Conservation (phyloP, 2,888 invertebrate genomes). For the Teleiodes luculella region DNA sequence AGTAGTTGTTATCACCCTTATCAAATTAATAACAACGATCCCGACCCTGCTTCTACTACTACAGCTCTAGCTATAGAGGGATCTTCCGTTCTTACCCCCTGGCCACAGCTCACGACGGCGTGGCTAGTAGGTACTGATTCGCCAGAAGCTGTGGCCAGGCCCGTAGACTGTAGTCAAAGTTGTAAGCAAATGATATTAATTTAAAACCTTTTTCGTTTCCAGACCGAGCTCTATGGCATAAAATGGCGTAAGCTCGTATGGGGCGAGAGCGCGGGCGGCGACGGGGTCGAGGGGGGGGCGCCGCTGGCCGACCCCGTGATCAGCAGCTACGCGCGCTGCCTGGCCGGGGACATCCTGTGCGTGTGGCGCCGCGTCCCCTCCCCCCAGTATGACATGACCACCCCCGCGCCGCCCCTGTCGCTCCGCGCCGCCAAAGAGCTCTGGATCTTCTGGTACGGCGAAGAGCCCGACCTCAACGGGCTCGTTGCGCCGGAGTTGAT, state of each 20-base stretch:
- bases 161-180: not conserved
- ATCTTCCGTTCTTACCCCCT: too few relatives aligned
- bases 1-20: too few relatives aligned
- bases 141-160: not conserved
- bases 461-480: slow-evolving; percentile 93
- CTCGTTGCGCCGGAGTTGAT: slow-evolving; percentile 92
- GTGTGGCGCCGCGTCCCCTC: slow-evolving; percentile 95
- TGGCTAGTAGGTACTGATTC: too few relatives aligned
- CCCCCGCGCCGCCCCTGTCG: slow-evolving; percentile 82
- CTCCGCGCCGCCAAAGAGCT: slow-evolving; percentile 95
- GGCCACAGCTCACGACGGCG: too few relatives aligned
- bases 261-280: slow-evolving; percentile 81
- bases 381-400: slow-evolving; percentile 76
- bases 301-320: slow-evolving; percentile 94
- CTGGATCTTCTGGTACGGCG: slow-evolving; percentile 99
- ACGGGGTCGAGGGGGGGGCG: slow-evolving; percentile 71
- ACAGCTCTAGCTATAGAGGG: too few relatives aligned
- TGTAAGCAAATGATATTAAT: not conserved
- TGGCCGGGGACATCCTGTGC: slow-evolving; percentile 96
- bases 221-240: slow-evolving; percentile 99
- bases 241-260: slow-evolving; percentile 98
- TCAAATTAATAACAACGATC: too few relatives aligned
- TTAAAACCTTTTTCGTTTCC: slow-evolving; percentile 52
- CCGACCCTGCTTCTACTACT: too few relatives aligned
- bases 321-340: slow-evolving; percentile 93